Evolutionary conservation across 1,140 invertebrate species (phyloP).

Genomic region (Calephelis nemesis): DNA sequence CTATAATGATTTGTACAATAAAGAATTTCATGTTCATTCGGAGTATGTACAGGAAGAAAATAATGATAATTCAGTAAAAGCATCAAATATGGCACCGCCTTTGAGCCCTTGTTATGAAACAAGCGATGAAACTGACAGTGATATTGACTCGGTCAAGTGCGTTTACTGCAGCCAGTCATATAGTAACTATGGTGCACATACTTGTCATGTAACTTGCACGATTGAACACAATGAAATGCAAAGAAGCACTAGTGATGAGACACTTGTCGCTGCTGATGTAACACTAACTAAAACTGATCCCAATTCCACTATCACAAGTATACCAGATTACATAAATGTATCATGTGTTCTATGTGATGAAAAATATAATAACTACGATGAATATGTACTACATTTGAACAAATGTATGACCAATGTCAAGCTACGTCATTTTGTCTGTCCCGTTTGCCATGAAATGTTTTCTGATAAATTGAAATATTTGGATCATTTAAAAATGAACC

Average conservation of each 20-base stretch:
- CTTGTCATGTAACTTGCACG: conserved; percentile 63
- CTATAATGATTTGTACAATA: conserved; percentile 60
- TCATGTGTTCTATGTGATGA: conserved; percentile 69
- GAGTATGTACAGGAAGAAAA: conserved; percentile 59
- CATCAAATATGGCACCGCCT: conserved; percentile 35
- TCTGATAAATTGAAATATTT: conserved; percentile 60
- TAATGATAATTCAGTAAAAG: conserved; percentile 56
- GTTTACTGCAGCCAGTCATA: conserved; percentile 65
- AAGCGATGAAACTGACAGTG: conserved; percentile 74
- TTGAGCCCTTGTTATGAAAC: conserved; percentile 45
- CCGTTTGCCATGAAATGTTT: conserved; percentile 67
- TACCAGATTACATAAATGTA: conserved; percentile 46
- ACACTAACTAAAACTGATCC: conserved; percentile 34
- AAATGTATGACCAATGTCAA: conserved; percentile 71
- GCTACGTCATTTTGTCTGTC: conserved; percentile 68
- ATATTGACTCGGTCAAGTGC: conserved; percentile 70
- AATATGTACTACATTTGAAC: conserved; percentile 67
- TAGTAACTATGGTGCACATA: conserved; percentile 55
- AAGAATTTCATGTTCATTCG: conserved; percentile 63
- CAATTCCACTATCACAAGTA: conserved; percentile 29
- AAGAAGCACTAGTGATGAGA: conserved; percentile 62
- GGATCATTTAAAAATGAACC: conserved; percentile 53
- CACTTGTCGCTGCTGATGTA: conserved; percentile 62
- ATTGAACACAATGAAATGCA: conserved; percentile 63
- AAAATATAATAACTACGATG: conserved; percentile 62